Evolutionary conservation across 1,140 invertebrate genomes (phyloP).

Genomic region (Stegodyphus mimosarum): DNA sequence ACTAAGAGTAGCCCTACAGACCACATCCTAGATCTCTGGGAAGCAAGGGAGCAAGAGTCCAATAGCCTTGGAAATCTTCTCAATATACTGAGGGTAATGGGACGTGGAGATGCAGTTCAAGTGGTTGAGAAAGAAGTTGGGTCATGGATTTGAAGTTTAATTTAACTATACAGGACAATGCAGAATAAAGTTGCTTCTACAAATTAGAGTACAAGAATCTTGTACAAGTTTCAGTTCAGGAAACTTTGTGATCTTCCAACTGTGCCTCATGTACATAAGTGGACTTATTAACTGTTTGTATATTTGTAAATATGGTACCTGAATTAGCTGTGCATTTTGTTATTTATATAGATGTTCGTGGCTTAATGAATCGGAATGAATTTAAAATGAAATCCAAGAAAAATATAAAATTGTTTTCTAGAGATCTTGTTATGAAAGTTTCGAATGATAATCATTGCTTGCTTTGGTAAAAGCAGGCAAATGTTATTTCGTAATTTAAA

Average conservation of each 20-base stretch:
- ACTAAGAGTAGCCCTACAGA: conserved; percentile 95
- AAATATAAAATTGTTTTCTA: too few relatives aligned
- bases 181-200: too few relatives aligned
- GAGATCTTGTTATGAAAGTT: too few relatives aligned
- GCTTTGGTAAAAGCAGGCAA: too few relatives aligned
- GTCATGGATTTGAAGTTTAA: conserved; percentile 75
- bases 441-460: too few relatives aligned
- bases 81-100: conserved; percentile 90
- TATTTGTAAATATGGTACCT: conserved; percentile 9
- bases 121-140: conserved; percentile 88
- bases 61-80: conserved; percentile 88
- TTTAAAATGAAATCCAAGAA: too few relatives aligned
- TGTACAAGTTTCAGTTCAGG: background rate
- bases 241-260: conserved; percentile 33
- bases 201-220: too few relatives aligned
- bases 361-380: background rate
- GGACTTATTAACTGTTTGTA: conserved; percentile 1
- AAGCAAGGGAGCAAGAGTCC: conserved; percentile 87
- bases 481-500: too few relatives aligned
- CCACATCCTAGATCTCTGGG: conserved; percentile 94
- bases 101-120: conserved; percentile 86
- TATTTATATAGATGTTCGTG: conserved; percentile 16
- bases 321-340: background rate
- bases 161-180: background rate
- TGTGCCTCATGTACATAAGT: conserved; percentile 40